Evolutionary conservation across 2,888 invertebrate genomes (phyloP).

Genomic region (Clitarchus hookeri): DNA sequence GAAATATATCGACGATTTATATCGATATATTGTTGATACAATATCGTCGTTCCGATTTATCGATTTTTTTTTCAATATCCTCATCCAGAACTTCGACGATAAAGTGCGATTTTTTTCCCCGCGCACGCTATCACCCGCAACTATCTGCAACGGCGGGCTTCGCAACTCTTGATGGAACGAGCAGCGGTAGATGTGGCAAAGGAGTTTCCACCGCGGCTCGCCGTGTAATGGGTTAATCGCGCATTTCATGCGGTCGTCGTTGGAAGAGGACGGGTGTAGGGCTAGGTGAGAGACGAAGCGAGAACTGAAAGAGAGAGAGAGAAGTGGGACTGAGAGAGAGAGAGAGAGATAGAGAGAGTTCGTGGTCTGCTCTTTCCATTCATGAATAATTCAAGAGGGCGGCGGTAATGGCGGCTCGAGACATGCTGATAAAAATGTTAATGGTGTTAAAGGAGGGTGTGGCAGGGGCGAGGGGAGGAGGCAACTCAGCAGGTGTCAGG

Average conservation of each 20-base stretch:
- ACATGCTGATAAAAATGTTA: conserved; percentile 33
- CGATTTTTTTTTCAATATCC: too few relatives aligned
- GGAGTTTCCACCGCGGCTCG: too few relatives aligned
- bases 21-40: too few relatives aligned
- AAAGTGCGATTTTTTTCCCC: too few relatives aligned
- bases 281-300: not conserved
- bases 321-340: too few relatives aligned
- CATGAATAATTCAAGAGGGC: not conserved
- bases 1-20: too few relatives aligned
- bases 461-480: not conserved
- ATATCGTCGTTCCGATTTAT: too few relatives aligned
- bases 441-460: conserved; percentile 3
- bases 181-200: too few relatives aligned
- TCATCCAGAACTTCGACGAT: too few relatives aligned
- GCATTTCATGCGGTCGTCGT: not conserved
- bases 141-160: too few relatives aligned
- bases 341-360: not conserved
- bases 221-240: not conserved
- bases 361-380: not conserved
- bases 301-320: not conserved
- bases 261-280: not conserved
- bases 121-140: too few relatives aligned
- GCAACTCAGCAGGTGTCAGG: not conserved
- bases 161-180: too few relatives aligned
- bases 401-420: not conserved